A percentile compares a stretch with the other conserved stretches of the same genome.
phyloP scores from a whole-genome alignment of 2,888 invertebrate species.

The Drosophila peninsularis region DNA sequence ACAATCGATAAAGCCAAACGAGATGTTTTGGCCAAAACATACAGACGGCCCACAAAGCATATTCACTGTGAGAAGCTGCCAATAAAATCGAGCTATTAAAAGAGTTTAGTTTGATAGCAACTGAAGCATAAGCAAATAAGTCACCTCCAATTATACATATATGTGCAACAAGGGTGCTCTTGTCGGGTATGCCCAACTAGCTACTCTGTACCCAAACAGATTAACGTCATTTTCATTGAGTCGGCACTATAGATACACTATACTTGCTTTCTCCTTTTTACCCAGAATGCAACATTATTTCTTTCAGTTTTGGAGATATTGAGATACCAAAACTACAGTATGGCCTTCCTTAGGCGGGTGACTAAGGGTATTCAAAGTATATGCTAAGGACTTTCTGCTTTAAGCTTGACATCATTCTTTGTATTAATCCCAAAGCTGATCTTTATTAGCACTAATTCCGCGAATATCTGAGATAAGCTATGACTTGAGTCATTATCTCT shows the following conservation, averaged over 20 bases:
- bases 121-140: conserved; percentile 22
- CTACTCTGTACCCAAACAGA: not conserved
- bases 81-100: conserved; percentile 1
- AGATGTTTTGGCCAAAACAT: conserved; percentile 40
- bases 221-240: too few species aligned
- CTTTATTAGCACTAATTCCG: conserved; percentile 4
- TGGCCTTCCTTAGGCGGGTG: too few species aligned
- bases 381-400: not conserved
- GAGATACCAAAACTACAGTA: too few species aligned
- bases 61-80: not conserved
- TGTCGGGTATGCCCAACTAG: not conserved
- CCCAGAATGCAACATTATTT: too few species aligned
- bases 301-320: too few species aligned
- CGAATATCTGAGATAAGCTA: not conserved
- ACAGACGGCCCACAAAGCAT: conserved; percentile 2
- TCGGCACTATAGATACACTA: too few species aligned
- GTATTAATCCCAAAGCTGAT: not conserved
- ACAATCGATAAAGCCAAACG: conserved; percentile 65
- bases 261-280: too few species aligned
- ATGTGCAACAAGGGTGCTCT: not conserved
- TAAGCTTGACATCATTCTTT: not conserved
- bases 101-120: conserved; percentile 38
- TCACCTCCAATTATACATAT: conserved; percentile 35
- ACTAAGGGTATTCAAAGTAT: not conserved
- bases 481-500: conserved; percentile 1